Evolutionary conservation across 2,113 vertebrate genomes (phyloP).

Genomic region (Octodon degus): DNA sequence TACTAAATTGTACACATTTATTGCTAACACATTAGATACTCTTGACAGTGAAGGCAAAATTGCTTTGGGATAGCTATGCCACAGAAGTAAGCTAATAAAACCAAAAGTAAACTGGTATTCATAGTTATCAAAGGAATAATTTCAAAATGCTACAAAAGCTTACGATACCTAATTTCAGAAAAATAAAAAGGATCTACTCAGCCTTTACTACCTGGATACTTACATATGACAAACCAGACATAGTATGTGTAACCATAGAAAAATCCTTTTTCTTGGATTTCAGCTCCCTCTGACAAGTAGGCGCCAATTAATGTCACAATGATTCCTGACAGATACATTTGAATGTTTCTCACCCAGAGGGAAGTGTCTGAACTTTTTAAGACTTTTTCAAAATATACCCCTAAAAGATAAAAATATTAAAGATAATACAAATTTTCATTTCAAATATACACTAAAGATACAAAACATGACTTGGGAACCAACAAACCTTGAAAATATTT

Average conservation of each 20-base stretch:
- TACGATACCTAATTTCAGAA: constrained; percentile 48
- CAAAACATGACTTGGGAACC: constrained; percentile 32
- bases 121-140: constrained; percentile 60
- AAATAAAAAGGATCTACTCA: not conserved
- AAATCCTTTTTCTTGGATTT: constrained; percentile 95
- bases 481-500: not conserved
- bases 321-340: constrained; percentile 98
- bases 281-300: constrained; percentile 89
- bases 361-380: constrained; percentile 98
- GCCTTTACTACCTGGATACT: constrained; percentile 85
- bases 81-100: constrained; percentile 68
- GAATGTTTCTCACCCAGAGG: constrained; percentile 99
- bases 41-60: constrained; percentile 54
- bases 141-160: constrained; percentile 63
- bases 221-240: constrained; percentile 95
- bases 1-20: constrained; percentile 40
- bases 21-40: constrained; percentile 56
- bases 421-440: constrained; percentile 47
- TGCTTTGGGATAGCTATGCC: constrained; percentile 60
- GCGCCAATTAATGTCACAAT: constrained; percentile 92
- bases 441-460: not conserved
- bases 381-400: constrained; percentile 99
- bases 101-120: constrained; percentile 66
- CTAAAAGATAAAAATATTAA: constrained; percentile 83
- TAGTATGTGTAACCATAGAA: constrained; percentile 95